Conservation (phyloP, 2,888 invertebrate genomes). For the Drosophila lutescens region DNA sequence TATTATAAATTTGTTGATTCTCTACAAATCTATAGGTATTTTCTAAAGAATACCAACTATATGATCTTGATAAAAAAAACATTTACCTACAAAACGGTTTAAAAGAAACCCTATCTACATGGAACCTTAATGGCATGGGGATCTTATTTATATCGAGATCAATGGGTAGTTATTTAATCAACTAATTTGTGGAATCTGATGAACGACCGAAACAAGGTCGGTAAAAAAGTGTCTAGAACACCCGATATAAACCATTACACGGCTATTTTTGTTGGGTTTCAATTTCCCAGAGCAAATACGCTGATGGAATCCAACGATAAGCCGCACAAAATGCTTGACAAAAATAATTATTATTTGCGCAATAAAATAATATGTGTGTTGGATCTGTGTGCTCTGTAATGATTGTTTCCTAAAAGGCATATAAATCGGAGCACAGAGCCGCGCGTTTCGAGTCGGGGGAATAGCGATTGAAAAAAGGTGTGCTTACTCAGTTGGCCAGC, state of each 20-base stretch:
- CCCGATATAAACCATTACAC: conserved; percentile 15
- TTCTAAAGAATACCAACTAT: too few species aligned
- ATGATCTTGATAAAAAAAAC: too few species aligned
- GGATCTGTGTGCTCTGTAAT: conserved; percentile 32
- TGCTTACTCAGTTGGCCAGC: conserved; percentile 34
- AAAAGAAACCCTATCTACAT: too few species aligned
- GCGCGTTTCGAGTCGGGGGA: conserved; percentile 65
- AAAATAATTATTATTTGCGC: conserved; percentile 66
- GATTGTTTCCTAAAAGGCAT: conserved; percentile 66
- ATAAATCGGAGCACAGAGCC: conserved; percentile 61
- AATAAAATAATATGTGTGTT: conserved; percentile 53
- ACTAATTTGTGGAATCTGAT: conserved; percentile 6
- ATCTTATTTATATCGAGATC: background rate
- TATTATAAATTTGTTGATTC: too few species aligned
- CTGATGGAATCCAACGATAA: conserved; percentile 52
- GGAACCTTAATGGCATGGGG: background rate
- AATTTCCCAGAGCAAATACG: conserved; percentile 19
- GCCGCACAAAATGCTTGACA: conserved; percentile 62
- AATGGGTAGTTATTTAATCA: conserved; percentile 8
- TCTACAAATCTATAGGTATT: too few species aligned
- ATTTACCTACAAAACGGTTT: too few species aligned
- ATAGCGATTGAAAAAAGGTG: conserved; percentile 16
- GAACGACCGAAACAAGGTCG: conserved; percentile 20
- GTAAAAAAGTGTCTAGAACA: background rate
- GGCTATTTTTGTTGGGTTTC: conserved; percentile 21